A percentile compares a stretch with the other conserved stretches of the same genome.
These are phyloP conservation scores for Actinia tenebrosa DNA, from an alignment of 64 coral and sea anemone genomes.

Conservation along the genomic window DNA sequence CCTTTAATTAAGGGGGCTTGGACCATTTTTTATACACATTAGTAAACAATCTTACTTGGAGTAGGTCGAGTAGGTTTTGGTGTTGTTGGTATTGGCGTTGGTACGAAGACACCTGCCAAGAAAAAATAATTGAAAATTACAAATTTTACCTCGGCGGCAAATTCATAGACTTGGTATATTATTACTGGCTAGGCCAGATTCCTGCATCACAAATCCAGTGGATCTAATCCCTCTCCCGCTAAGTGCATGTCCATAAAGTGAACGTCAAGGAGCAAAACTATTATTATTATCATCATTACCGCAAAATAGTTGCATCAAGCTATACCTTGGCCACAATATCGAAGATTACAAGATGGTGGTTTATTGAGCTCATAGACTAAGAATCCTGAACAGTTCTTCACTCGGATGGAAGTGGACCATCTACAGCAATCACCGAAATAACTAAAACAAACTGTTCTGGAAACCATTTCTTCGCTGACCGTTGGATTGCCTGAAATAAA, in stretches of 20 bases:
- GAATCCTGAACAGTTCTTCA: slow-evolving; percentile 10
- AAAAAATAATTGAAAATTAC: neutral
- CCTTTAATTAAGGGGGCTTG: too few relatives aligned
- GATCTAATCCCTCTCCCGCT: too few relatives aligned
- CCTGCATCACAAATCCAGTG: too few relatives aligned
- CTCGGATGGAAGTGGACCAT: slow-evolving; percentile 10
- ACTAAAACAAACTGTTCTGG: neutral
- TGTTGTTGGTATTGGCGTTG: neutral
- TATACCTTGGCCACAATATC: slow-evolving; percentile 20
- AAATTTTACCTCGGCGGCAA: too few relatives aligned
- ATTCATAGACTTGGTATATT: too few relatives aligned
- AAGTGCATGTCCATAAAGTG: too few relatives aligned
- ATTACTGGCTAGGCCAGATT: too few relatives aligned
- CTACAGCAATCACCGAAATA: slow-evolving; percentile 8
- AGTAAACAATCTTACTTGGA: neutral
- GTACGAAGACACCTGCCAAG: neutral
- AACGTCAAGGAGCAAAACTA: too few relatives aligned
- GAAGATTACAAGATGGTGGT: slow-evolving; percentile 22
- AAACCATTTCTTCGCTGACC: neutral
- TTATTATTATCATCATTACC: too few relatives aligned
- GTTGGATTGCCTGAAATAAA: neutral
- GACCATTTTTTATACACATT: too few relatives aligned
- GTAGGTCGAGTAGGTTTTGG: neutral
- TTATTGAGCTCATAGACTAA: slow-evolving; percentile 14
- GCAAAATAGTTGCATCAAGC: too few relatives aligned